phyloP scores from a whole-genome alignment of 2,797 vertebrate species.

The Apogon talboti region DNA sequence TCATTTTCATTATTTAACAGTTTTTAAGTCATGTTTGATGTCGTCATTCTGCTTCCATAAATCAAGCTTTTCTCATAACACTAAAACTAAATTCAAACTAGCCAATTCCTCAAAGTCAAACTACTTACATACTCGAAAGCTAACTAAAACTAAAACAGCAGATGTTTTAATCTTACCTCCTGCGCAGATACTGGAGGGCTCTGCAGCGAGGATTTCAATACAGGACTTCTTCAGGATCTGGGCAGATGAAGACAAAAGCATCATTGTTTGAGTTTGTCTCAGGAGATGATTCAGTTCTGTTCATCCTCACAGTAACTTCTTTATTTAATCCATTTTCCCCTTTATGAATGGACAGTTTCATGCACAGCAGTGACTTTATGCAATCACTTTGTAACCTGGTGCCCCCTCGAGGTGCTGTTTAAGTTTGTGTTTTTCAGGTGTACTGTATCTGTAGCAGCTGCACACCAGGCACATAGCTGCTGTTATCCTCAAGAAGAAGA shows the following conservation, averaged over 20 bases:
- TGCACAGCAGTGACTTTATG: not conserved
- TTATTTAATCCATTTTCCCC: not conserved
- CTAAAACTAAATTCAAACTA: too few species aligned
- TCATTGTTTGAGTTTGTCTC: not conserved
- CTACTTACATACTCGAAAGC: too few species aligned
- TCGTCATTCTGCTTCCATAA: too few species aligned
- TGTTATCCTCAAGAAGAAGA: conserved; percentile 32
- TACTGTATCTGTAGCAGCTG: conserved; percentile 2
- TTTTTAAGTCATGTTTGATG: too few species aligned
- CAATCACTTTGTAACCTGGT: not conserved
- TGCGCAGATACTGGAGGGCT: conserved; percentile 97
- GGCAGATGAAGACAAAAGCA: conserved; percentile 48
- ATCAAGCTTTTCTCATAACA: too few species aligned
- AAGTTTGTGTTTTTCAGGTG: conserved; percentile 17
- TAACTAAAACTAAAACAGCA: not conserved
- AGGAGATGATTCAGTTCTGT: conserved; percentile 2
- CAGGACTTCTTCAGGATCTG: conserved; percentile 98
- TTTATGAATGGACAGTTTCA: conserved; percentile 1
- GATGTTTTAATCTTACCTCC: conserved; percentile 86
- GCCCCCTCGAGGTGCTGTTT: conserved; percentile 1
- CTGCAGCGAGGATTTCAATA: conserved; percentile 96
- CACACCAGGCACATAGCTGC: conserved; percentile 48
- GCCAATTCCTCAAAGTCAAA: too few species aligned
- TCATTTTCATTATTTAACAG: too few species aligned
- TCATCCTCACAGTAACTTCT: not conserved